A percentile compares a stretch with the other conserved stretches of the same genome.
phyloP scores from a whole-genome alignment of 2,888 invertebrate species.

The Melieria crassipennis region DNA sequence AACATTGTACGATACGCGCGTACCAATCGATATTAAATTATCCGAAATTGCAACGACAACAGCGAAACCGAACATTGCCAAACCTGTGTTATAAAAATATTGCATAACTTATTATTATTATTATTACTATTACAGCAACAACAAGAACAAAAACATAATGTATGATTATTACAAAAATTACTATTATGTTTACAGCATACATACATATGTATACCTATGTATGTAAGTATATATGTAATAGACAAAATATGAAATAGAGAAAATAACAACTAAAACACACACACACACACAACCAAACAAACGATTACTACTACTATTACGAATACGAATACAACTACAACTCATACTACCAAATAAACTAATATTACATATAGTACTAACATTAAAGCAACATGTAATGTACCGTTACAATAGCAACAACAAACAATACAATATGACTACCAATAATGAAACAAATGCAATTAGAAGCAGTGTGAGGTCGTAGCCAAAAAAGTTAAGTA shows the following conservation, averaged over 20 bases:
- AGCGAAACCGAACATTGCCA: conserved; percentile 77
- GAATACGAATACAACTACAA: too few species aligned
- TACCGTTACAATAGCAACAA: too few species aligned
- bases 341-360: too few species aligned
- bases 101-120: neutral
- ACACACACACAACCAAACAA: neutral
- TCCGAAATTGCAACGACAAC: conserved; percentile 91
- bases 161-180: neutral
- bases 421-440: too few species aligned
- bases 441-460: too few species aligned
- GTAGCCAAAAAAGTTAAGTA: too few species aligned
- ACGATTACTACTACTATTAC: too few species aligned
- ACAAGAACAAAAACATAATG: conserved; percentile 1
- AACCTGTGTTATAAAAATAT: conserved; percentile 64
- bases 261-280: neutral
- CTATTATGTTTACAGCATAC: neutral
- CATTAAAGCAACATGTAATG: too few species aligned
- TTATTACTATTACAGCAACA: neutral
- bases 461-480: too few species aligned
- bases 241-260: neutral
- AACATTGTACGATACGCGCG: conserved; percentile 90
- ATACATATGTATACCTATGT: neutral
- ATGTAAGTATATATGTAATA: conserved; percentile 5
- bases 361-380: too few species aligned
- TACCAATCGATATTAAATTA: conserved; percentile 86